These are phyloP conservation scores for Anarhynchus alexandrinus DNA, from an alignment of 2,113 vertebrate species.

Conservation along the genomic window DNA sequence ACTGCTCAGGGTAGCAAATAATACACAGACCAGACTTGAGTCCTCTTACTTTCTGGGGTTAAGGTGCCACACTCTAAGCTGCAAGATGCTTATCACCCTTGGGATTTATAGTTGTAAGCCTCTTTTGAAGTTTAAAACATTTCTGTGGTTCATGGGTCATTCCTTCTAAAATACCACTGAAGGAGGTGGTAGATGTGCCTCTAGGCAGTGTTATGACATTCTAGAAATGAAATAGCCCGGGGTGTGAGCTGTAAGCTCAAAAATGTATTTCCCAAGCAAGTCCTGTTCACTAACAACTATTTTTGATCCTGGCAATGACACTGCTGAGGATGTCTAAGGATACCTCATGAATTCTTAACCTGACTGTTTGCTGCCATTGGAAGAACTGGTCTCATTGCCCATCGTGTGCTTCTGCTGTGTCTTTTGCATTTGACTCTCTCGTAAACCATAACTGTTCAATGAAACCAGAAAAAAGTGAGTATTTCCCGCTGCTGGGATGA, in stretches of 20 bases:
- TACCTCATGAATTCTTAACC: not conserved
- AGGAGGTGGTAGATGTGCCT: not conserved
- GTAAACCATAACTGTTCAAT: not conserved
- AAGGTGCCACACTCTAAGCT: not conserved
- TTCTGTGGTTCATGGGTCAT: not conserved
- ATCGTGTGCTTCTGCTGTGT: not conserved
- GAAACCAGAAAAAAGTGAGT: not conserved
- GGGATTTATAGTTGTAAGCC: not conserved
- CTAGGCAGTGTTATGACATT: not conserved
- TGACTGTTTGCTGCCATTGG: not conserved
- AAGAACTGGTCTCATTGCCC: not conserved
- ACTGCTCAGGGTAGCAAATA: not conserved
- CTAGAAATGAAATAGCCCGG: not conserved
- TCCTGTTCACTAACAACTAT: not conserved
- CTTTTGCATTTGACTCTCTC: not conserved
- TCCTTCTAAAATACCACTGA: not conserved
- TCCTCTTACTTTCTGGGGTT: not conserved
- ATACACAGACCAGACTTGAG: not conserved
- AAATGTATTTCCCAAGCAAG: not conserved
- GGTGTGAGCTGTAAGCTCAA: not conserved
- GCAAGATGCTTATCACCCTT: not conserved
- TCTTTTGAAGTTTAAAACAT: not conserved
- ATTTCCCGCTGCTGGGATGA: not conserved
- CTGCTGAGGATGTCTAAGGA: not conserved
- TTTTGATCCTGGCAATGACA: not conserved